Base-by-base conservation (phyloP, 1,140 invertebrate species). In the Pseudachorutes palmiensis region DNA sequence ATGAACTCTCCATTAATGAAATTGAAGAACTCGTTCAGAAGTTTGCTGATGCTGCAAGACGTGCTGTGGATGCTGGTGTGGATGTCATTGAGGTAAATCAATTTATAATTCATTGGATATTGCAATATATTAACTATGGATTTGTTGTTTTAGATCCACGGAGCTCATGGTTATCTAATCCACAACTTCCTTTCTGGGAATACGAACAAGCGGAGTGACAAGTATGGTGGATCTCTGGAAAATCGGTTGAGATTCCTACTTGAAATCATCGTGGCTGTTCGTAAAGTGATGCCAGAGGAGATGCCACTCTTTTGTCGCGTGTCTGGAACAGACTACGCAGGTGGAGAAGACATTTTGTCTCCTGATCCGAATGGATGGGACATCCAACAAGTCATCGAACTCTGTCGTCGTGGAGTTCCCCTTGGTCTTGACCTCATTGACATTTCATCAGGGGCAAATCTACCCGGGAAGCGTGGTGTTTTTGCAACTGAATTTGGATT, bases 41-140 rank as follows among this genome's bases (percentile, higher is more conserved):
- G 14, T 67, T 51, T 26, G 41, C 60, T 0, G 45, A 33, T 33
- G 59, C 66, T 0, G 66, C 66, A 0, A 26, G 36, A 36, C 28
- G 66, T 22, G 31, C 59, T 0, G 60, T 67, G 0, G 48, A 33
- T 5, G 66, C 66, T 2, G 66, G 66, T 41, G 19, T 67, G 24
- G 66, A 67, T 36, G 60, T 67, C 12, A 63, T 67, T 55, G 66
- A 67, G 45, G 66, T 67, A 67, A 66, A 33, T 22, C 24, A 5
- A 16, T 55, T 19, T 24, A 55, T 55, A 16, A 5, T 55, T 14
- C 51, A 16, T 55, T 19, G 3, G 12, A 5, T 19, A 16, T 55
- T 41, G 5, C 51, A 55, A 29, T 16, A 29, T 60, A 9, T 60
- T 16, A 29, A 60, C 24, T 60, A 60, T 60, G 9, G 12, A 29